Conservation (phyloP, 2,113 vertebrate species). For the Sclerurus mexicanus region DNA sequence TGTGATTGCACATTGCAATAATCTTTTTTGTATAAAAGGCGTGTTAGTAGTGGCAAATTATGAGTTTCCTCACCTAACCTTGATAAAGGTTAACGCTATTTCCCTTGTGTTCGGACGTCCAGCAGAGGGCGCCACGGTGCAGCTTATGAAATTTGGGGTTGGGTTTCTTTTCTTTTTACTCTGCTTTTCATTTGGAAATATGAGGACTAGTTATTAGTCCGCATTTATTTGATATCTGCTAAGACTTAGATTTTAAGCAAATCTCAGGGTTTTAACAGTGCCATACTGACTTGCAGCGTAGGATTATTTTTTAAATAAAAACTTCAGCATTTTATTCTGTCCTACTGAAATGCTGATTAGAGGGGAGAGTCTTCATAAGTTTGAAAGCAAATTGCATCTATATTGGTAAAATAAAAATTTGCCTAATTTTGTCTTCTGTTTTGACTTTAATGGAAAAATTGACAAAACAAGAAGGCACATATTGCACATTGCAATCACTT, state of each 20-base stretch:
- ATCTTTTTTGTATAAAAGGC: neutral
- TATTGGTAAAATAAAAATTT: neutral
- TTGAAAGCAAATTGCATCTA: neutral
- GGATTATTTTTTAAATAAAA: neutral
- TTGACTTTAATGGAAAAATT: neutral
- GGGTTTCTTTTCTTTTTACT: too few species aligned
- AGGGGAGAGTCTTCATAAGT: neutral
- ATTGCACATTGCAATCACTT: neutral
- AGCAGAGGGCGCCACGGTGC: slow-evolving; percentile 42
- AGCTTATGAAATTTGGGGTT: neutral
- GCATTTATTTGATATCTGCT: neutral
- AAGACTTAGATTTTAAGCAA: neutral
- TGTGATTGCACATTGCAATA: neutral
- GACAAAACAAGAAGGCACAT: neutral
- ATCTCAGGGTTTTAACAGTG: neutral
- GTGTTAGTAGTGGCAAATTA: fast-evolving
- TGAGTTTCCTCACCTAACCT: fast-evolving
- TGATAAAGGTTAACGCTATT: fast-evolving
- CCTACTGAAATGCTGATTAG: neutral
- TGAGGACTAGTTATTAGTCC: neutral
- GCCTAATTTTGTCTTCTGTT: neutral
- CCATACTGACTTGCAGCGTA: neutral
- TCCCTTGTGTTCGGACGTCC: neutral
- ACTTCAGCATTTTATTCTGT: neutral
- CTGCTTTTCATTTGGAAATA: neutral